phyloP scores from a whole-genome alignment of 1,140 invertebrate genomes.

The Solenopsis fugax region DNA sequence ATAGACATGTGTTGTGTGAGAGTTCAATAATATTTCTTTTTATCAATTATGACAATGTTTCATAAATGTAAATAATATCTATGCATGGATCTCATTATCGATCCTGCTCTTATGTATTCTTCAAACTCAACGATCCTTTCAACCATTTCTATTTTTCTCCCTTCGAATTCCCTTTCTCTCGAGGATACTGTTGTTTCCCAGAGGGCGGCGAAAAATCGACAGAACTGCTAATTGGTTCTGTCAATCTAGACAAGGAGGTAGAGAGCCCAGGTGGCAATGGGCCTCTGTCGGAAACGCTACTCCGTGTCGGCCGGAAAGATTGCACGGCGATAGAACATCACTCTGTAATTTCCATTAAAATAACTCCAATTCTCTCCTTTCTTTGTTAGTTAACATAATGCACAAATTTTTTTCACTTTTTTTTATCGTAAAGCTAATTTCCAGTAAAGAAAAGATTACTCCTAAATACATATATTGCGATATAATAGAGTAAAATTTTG shows the following conservation, averaged over 20 bases:
- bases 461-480: not conserved
- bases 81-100: slow-evolving; percentile 3
- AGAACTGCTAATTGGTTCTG: slow-evolving; percentile 78
- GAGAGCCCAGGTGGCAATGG: not conserved
- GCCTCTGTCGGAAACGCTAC: slow-evolving; percentile 49
- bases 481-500: not conserved
- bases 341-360: slow-evolving; percentile 64
- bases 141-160: slow-evolving; percentile 7
- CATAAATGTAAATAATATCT: not conserved
- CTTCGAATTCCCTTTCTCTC: slow-evolving; percentile 28
- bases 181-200: slow-evolving; percentile 61
- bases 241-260: slow-evolving; percentile 66
- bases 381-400: not conserved
- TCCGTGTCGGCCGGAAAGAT: slow-evolving; percentile 67
- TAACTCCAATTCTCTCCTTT: slow-evolving; percentile 5
- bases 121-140: not conserved
- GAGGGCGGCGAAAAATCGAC: slow-evolving; percentile 74
- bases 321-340: slow-evolving; percentile 49
- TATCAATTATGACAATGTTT: not conserved
- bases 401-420: not conserved
- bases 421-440: not conserved
- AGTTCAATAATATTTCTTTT: not conserved
- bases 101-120: not conserved
- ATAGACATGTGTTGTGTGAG: not conserved
- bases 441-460: not conserved